Base-by-base conservation (phyloP, 2,888 invertebrate species). In the Cinara cedri region DNA sequence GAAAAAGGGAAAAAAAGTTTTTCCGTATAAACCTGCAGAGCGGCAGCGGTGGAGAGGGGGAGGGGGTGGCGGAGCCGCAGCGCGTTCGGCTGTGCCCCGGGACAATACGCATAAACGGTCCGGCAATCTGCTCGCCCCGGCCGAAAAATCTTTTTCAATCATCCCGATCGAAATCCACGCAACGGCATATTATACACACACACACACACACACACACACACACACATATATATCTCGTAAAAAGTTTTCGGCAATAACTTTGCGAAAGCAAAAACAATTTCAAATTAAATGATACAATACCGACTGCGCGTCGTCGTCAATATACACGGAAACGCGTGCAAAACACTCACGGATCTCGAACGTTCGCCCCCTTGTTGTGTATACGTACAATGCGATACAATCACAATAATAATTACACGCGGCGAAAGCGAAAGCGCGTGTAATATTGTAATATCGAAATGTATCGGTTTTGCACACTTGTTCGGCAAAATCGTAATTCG, bases 221-320 rank as follows among this genome's bases (percentile, higher is more conserved):
- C 1, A 49, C 0, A 49, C 24, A 26, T 1, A 65, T 51, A 66
- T 49, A 66, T 26, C 66, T 66, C n/a, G 16, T 66, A 49, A 49
- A 49, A 66, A 49, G 24, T 26, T 46, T 24, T 26, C 49, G 13
- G 54, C 51, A 34, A 70, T 19, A 54, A 70, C 49, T 51, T 70
- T 34, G 24, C 0, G 51, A 70, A 70, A 16, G 1, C 4, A 10
- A 26, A 66, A 66, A 26, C 26, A 26, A 46, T 66, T 24, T 24
- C 24, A 66, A 46, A 49, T 49, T n/a, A 66, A 66, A 66, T 66
- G 8, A 54, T 54, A 54, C 14, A 19, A 44, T 21, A 63, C 19
- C 19, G n/a, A n/a, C n/a, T n/a, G n/a, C n/a, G 1, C 1, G 4
- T 42, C 4, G 14, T 44, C 49, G 49, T 49, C 49, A 9, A 14